Evolutionary conservation across 2,797 vertebrate genomes (phyloP), one percentile per base, ranked within the genome.

Genomic region (Denticeps clupeoides): DNA sequence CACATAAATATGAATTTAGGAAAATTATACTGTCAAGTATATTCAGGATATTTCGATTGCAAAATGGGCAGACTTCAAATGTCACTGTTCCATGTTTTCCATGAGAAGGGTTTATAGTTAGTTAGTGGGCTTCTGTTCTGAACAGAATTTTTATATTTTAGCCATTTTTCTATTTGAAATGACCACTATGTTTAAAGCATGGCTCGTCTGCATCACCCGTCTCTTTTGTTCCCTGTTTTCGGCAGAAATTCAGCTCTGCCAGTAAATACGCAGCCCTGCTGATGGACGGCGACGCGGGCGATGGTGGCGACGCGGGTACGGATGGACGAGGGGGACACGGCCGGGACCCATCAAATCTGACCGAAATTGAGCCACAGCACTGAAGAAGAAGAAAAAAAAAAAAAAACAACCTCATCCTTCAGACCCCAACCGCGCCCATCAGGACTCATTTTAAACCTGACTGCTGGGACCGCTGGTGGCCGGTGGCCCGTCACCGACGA

Each of bases 191-290:
- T 11, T 5, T n/a, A 21, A 21, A 7, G 25, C 5, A 7, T 43
- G 21, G 38, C 15, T 35, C 4, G 27, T 35, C 13, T 23, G 8
- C 37, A 16, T 35, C 13, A 51, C 29, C 3, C n/a, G n/a, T 22
- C 8, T 45, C 3, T 45, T 28, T 38, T 69, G 5, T 44, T 35
- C 26, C 42, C 28, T 51, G 32, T 53, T 33, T 51, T 24, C n/a
- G n/a, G 51, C 73, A 92, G 88, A 90, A 89, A 71, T 94, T 94
- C 84, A 91, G 89, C 82, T 90, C 85, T 69, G 87, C 85, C 73
- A 91, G 90, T 86, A 93, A 94, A 67, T 94, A 91, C 45, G 88
- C 91, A 67, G 90, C 89, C 74, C 80, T 94, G 72, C 83, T 87
- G 58, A 83, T 93, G 73, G 89, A 90, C 9, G 87, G 88, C 51